phyloP scores from a whole-genome alignment of 2,888 invertebrate species.

The Chironomus tentans region DNA sequence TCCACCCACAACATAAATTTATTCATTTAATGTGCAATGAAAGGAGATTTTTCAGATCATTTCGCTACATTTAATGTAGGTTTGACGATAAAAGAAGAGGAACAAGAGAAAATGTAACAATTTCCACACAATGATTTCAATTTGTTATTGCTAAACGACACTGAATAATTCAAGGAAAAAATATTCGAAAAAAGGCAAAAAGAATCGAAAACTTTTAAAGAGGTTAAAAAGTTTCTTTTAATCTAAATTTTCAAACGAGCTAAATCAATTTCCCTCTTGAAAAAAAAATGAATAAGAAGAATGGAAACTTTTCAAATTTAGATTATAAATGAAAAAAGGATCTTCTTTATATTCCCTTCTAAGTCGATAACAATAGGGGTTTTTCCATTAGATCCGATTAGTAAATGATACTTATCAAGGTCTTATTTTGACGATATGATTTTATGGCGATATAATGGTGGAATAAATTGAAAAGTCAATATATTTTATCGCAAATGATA shows the following conservation, averaged over 20 bases:
- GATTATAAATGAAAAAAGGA: neutral
- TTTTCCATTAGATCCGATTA: constrained; percentile 15
- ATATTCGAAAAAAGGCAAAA: neutral
- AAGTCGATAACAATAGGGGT: neutral
- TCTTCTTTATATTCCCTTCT: constrained; percentile 8
- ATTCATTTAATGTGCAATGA: neutral
- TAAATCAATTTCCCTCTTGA: neutral
- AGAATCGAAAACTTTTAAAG: neutral
- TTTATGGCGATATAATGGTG: neutral
- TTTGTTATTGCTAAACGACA: constrained; percentile 1
- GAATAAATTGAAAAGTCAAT: constrained; percentile 20
- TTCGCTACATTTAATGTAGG: constrained; percentile 21
- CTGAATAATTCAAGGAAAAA: constrained; percentile 23
- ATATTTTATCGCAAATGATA: neutral
- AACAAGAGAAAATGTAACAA: neutral
- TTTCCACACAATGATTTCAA: neutral
- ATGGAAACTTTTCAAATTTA: neutral
- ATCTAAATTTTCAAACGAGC: no score
- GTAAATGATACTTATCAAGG: constrained; percentile 16
- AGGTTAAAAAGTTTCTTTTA: constrained; percentile 9
- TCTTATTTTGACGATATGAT: neutral
- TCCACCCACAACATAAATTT: constrained; percentile 1
- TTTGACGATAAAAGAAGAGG: neutral
- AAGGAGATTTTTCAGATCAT: constrained; percentile 11
- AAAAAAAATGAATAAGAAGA: no score